phyloP scores from a whole-genome alignment of 2,888 invertebrate species.

The Phania funesta region DNA sequence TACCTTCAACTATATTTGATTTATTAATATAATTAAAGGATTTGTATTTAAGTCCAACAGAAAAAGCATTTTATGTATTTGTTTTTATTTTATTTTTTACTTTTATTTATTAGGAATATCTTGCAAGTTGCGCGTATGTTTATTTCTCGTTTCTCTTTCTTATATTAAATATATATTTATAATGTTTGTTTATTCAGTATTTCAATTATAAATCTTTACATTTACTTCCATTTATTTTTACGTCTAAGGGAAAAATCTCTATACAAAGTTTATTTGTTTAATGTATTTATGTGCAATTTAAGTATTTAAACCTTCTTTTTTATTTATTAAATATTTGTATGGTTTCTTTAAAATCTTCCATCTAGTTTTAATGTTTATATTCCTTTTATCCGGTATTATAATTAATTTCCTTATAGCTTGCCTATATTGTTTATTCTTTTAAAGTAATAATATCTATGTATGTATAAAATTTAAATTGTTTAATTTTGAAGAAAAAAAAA shows the following conservation, averaged over 20 bases:
- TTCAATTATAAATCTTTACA: slow-evolving; percentile 63
- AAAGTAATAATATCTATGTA: slow-evolving; percentile 30
- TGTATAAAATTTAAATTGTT: slow-evolving; percentile 3
- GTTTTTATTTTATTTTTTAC: slow-evolving; percentile 13
- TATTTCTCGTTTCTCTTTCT: slow-evolving; percentile 10
- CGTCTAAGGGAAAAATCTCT: slow-evolving; percentile 50
- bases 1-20: slow-evolving; percentile 41
- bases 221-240: slow-evolving; percentile 43
- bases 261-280: slow-evolving; percentile 59
- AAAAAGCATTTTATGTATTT: slow-evolving; percentile 52
- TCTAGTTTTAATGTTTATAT: slow-evolving; percentile 13
- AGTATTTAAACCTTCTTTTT: slow-evolving; percentile 64
- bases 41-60: slow-evolving; percentile 54
- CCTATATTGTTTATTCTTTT: slow-evolving; percentile 5
- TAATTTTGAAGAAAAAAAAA: slow-evolving; percentile 28
- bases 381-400: slow-evolving; percentile 4
- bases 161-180: slow-evolving; percentile 46
- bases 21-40: slow-evolving; percentile 37
- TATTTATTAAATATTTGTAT: slow-evolving; percentile 1
- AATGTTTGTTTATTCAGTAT: slow-evolving; percentile 20
- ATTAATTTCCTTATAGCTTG: slow-evolving; percentile 40
- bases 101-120: slow-evolving; percentile 60
- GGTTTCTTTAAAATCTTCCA: slow-evolving; percentile 16
- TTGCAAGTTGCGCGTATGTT: slow-evolving; percentile 67
- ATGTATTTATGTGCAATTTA: slow-evolving; percentile 64